These are phyloP conservation scores for Acleris holmiana DNA, from an alignment of 2,888 invertebrate genomes.

Conservation along the genomic window DNA sequence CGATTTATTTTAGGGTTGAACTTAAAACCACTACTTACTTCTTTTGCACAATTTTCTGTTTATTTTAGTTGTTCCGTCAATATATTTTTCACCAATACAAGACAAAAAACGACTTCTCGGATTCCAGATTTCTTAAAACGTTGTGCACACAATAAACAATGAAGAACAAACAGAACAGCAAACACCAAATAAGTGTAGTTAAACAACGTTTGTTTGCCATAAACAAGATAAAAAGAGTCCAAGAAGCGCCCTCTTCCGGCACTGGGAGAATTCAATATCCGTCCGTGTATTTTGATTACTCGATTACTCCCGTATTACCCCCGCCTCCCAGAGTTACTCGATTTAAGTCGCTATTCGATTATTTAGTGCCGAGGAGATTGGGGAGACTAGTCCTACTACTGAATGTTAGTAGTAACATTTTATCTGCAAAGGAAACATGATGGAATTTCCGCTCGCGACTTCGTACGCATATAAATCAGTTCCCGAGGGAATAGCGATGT, in stretches of 20 bases:
- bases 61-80: too few species aligned
- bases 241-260: conserved; percentile 59
- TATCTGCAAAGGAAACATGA: too few species aligned
- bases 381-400: not conserved
- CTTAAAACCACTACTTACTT: too few species aligned
- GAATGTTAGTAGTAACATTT: too few species aligned
- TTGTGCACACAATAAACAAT: not conserved
- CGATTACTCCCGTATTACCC: conserved; percentile 59
- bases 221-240: conserved; percentile 76
- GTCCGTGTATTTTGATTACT: conserved; percentile 70
- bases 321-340: conserved; percentile 49
- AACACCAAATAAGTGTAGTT: conserved; percentile 35
- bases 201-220: conserved; percentile 60
- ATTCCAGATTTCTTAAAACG: not conserved
- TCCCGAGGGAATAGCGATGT: too few species aligned
- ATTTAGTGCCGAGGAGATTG: conserved; percentile 26
- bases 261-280: conserved; percentile 82
- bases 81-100: too few species aligned
- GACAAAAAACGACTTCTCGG: not conserved
- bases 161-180: conserved; percentile 5
- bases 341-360: conserved; percentile 51
- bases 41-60: too few species aligned
- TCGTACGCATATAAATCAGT: too few species aligned
- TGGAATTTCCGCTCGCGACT: too few species aligned
- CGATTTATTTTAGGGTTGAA: too few species aligned